Conservation (phyloP, 2,113 vertebrate species). For the Gopherus evgoodei region DNA sequence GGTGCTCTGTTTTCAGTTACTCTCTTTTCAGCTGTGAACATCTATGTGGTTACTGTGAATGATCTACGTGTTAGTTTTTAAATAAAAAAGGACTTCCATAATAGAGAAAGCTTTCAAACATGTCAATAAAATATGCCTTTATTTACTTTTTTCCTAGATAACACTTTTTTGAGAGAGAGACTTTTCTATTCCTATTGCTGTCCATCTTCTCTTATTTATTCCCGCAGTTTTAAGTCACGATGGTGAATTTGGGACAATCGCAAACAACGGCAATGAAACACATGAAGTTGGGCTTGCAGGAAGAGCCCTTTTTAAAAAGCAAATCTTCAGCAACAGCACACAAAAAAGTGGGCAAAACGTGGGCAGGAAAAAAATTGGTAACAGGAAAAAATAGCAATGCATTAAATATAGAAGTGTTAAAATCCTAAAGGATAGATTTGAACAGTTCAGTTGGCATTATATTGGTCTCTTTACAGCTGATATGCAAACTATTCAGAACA, state of each 20-base stretch:
- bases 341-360: neutral
- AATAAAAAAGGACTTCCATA: neutral
- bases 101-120: accelerated
- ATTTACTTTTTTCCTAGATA: neutral
- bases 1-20: neutral
- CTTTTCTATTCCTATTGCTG: neutral
- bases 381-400: neutral
- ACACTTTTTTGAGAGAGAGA: neutral
- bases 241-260: constrained; percentile 4
- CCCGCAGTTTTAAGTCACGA: neutral
- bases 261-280: neutral
- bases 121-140: neutral
- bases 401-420: neutral
- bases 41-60: neutral
- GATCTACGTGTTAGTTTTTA: neutral
- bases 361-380: neutral
- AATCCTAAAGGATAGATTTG: neutral
- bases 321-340: neutral
- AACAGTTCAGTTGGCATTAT: neutral
- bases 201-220: neutral
- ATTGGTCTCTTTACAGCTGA: constrained; percentile 5
- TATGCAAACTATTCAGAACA: neutral
- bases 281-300: neutral
- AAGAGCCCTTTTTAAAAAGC: neutral
- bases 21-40: neutral